Evolutionary conservation across 2,797 vertebrate genomes (phyloP).

Genomic region (Hybognathus amarus): DNA sequence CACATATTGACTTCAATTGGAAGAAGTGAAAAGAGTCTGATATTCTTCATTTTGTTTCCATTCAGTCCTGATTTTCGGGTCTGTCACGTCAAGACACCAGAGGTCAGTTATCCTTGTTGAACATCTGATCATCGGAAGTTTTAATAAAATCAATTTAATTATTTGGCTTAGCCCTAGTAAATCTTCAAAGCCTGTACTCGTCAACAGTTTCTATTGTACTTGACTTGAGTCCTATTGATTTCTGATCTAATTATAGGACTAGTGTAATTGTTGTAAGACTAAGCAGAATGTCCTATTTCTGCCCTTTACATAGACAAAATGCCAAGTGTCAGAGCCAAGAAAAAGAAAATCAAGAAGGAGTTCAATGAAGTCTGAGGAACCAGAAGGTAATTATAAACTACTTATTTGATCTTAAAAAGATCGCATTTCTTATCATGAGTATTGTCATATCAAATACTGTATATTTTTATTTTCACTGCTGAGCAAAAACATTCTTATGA

Average conservation of each 20-base stretch:
- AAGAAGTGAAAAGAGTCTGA: background rate
- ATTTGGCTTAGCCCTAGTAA: conserved; percentile 1
- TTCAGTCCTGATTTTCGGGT: conserved; percentile 11
- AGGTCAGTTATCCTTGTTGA: conserved; percentile 45
- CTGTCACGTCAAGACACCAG: conserved; percentile 41
- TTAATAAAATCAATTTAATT: background rate
- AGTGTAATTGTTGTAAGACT: background rate
- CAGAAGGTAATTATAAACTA: conserved; percentile 56
- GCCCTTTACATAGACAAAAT: conserved; percentile 75
- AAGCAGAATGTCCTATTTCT: conserved; percentile 10
- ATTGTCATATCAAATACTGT: background rate
- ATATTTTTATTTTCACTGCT: background rate
- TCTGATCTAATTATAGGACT: background rate
- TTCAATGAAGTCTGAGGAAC: conserved; percentile 79
- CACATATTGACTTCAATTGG: background rate
- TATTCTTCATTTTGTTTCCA: conserved; percentile 15
- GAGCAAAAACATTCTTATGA: background rate
- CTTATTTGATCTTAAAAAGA: background rate
- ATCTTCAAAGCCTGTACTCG: background rate
- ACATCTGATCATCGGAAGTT: background rate
- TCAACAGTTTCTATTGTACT: background rate
- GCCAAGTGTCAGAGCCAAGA: conserved; percentile 87
- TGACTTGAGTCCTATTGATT: background rate
- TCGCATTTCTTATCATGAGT: background rate
- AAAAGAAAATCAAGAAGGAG: conserved; percentile 87